Percentiles rank a stretch among this genome's conserved stretches.
These are phyloP conservation scores for Phylloscopus trochiloides DNA, from an alignment of 2,113 vertebrate genomes.

Conservation along the genomic window DNA sequence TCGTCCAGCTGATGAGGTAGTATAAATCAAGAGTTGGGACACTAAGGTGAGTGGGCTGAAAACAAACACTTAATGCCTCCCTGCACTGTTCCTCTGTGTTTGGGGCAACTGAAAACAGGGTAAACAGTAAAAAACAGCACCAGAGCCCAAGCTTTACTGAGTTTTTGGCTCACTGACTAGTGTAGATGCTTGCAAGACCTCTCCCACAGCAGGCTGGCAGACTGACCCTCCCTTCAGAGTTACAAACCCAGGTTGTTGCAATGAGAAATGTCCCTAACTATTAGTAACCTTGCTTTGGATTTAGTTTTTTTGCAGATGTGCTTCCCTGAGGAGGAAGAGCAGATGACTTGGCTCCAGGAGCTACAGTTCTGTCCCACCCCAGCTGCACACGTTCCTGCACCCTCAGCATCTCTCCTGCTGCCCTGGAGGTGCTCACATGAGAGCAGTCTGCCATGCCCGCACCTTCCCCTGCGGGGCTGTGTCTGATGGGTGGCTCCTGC, in stretches of 20 bases:
- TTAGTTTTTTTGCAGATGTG: not conserved
- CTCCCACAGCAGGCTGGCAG: not conserved
- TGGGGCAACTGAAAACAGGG: not conserved
- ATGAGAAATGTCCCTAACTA: not conserved
- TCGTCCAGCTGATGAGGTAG: not conserved
- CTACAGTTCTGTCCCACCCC: not conserved
- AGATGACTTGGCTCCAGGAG: not conserved
- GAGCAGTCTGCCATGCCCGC: not conserved
- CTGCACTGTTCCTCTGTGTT: not conserved
- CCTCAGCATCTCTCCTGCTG: not conserved
- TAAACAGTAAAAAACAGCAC: not conserved
- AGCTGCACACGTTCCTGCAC: not conserved
- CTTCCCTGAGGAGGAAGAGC: not conserved
- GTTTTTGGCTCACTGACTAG: not conserved
- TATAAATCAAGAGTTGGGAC: not conserved
- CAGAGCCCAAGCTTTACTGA: not conserved
- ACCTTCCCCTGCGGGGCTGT: fast-evolving
- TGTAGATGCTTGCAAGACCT: not conserved
- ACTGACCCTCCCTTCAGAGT: not conserved
- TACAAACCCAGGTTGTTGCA: not conserved
- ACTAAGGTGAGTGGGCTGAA: not conserved
- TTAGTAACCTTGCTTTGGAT: not conserved
- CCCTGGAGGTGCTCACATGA: fast-evolving
- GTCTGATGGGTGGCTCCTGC: not conserved
- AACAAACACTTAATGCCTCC: not conserved